These are phyloP conservation scores for Centruroides sculpturatus DNA, from an alignment of 1,140 invertebrate genomes.

Conservation along the genomic window DNA sequence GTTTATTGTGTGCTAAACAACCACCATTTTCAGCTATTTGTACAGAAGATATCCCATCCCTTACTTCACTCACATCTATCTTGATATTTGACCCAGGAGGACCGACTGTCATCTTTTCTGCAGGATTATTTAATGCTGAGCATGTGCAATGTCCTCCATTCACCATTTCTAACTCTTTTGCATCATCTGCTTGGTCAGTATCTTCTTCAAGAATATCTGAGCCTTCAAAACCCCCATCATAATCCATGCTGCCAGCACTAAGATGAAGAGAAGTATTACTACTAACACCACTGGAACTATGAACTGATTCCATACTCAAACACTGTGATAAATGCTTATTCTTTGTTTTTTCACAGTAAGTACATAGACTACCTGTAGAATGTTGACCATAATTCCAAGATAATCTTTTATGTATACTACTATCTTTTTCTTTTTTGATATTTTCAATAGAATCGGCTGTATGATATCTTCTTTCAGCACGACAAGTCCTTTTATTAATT, in stretches of 20 bases:
- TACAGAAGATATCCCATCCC: constrained; percentile 35
- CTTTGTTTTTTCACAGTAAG: constrained; percentile 4
- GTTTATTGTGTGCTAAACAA: constrained; percentile 15
- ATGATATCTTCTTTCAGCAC: constrained; percentile 42
- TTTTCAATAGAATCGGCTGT: constrained; percentile 50
- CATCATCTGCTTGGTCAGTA: neutral
- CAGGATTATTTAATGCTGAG: too few species aligned
- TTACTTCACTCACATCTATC: constrained; percentile 21
- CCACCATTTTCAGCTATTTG: constrained; percentile 27
- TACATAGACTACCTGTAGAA: constrained; percentile 8
- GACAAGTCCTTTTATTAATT: constrained; percentile 31
- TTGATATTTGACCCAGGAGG: constrained; percentile 13
- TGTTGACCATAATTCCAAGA: constrained; percentile 45
- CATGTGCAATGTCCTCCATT: constrained; percentile 7
- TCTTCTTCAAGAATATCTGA: constrained; percentile 5
- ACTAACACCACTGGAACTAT: constrained; percentile 39
- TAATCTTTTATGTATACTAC: constrained; percentile 45
- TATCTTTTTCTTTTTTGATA: constrained; percentile 40
- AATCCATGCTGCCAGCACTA: constrained; percentile 25
- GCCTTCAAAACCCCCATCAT: constrained; percentile 17
- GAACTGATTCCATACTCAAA: constrained; percentile 32
- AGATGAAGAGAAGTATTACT: constrained; percentile 35
- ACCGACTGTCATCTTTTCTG: constrained; percentile 14
- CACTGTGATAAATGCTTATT: neutral
- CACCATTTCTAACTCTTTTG: constrained; percentile 15